These are phyloP conservation scores for Oryzias celebensis DNA, from an alignment of 2,113 vertebrate genomes.

Conservation along the genomic window DNA sequence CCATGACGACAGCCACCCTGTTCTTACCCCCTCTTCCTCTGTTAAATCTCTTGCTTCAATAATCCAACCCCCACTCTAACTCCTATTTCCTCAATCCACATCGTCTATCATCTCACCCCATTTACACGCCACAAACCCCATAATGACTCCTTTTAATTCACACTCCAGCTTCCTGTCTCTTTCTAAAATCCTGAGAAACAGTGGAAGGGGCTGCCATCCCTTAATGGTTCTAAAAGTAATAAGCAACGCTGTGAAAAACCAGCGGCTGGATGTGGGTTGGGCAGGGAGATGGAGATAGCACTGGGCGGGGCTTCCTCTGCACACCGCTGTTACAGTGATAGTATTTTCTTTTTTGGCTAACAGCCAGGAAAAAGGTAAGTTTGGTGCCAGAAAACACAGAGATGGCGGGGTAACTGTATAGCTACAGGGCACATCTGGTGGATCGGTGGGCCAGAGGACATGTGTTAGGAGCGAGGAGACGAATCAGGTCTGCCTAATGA, in stretches of 20 bases:
- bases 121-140: conserved; percentile 65
- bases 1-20: conserved; percentile 68
- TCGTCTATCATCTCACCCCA: conserved; percentile 66
- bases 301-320: conserved; percentile 42
- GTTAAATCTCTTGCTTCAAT: conserved; percentile 56
- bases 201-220: conserved; percentile 39
- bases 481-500: conserved; percentile 69
- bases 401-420: conserved; percentile 41
- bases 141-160: conserved; percentile 37
- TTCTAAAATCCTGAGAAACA: conserved; percentile 39
- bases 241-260: conserved; percentile 33
- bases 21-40: conserved; percentile 49
- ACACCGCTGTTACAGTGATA: conserved; percentile 45
- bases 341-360: conserved; percentile 48
- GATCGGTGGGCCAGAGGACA: conserved; percentile 59
- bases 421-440: conserved; percentile 71
- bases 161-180: conserved; percentile 10
- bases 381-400: conserved; percentile 51
- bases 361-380: conserved; percentile 42
- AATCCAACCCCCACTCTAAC: conserved; percentile 32
- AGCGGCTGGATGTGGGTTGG: conserved; percentile 27
- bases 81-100: conserved; percentile 47
- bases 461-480: conserved; percentile 60
- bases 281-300: conserved; percentile 23
- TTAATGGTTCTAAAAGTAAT: conserved; percentile 47